A percentile compares a stretch with the other conserved stretches of the same genome.
phyloP scores from a whole-genome alignment of 1,140 invertebrate genomes.

The Drosophila tani region DNA sequence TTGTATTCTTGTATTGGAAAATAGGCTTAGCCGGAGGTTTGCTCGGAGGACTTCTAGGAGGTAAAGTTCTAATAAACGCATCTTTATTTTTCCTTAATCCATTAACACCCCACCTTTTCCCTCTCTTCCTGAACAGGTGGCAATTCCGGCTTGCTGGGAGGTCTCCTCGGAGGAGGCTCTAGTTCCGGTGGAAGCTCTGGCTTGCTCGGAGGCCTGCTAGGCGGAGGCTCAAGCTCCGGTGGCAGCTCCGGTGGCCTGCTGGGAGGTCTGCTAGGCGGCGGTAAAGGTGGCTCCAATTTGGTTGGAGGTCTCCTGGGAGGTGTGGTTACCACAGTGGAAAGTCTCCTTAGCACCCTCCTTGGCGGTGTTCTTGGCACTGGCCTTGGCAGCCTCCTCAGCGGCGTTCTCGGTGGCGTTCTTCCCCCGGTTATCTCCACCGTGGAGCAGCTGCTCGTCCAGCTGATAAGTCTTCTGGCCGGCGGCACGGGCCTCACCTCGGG shows the following conservation, averaged over 20 bases:
- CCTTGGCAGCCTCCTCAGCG: slow-evolving; percentile 1
- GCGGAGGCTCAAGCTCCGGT: not conserved
- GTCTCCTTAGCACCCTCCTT: slow-evolving; percentile 3
- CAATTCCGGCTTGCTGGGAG: not conserved
- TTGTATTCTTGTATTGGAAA: not conserved
- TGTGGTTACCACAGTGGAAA: not conserved
- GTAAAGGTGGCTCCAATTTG: too few species aligned
- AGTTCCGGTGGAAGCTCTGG: not conserved
- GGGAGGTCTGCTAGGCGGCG: too few species aligned
- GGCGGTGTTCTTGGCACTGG: slow-evolving; percentile 13
- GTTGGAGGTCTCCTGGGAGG: not conserved
- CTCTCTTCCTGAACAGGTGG: too few species aligned
- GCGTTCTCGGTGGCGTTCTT: not conserved
- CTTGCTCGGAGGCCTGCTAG: not conserved
- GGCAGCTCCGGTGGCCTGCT: too few species aligned
- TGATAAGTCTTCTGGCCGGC: slow-evolving; percentile 15
- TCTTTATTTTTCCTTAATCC: too few species aligned
- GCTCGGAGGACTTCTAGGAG: slow-evolving; percentile 2
- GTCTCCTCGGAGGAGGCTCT: not conserved
- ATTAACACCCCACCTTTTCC: too few species aligned
- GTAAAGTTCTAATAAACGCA: not conserved
- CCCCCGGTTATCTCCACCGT: slow-evolving; percentile 1
- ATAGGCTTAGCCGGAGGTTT: not conserved
- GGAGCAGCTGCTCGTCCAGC: not conserved
- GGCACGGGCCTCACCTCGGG: slow-evolving; percentile 4